Conservation (phyloP, 2,888 invertebrate genomes). For the Erannis defoliaria region DNA sequence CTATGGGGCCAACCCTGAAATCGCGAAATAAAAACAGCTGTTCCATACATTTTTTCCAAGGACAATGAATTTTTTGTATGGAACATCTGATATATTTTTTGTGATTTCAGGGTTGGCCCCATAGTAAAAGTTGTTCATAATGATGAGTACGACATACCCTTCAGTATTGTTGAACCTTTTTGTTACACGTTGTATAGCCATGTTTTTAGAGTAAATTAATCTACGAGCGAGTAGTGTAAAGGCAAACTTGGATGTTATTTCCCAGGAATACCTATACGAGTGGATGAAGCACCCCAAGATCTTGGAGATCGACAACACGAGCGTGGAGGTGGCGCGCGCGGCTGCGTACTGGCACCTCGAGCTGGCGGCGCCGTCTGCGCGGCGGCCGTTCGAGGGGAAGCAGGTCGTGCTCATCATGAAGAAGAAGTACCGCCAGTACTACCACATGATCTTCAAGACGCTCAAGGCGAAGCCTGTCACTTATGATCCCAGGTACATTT, state of each 20-base stretch:
- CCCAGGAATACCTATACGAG: conserved; percentile 78
- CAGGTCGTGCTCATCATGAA: conserved; percentile 82
- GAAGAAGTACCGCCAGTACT: conserved; percentile 81
- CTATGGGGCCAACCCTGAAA: too few species aligned
- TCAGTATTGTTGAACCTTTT: too few species aligned
- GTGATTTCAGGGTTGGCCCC: too few species aligned
- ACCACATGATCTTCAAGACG: conserved; percentile 81
- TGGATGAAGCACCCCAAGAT: conserved; percentile 82
- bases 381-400: conserved; percentile 79
- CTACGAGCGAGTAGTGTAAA: too few species aligned
- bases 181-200: too few species aligned
- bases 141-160: too few species aligned
- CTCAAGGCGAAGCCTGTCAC: conserved; percentile 79
- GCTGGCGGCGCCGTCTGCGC: conserved; percentile 64
- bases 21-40: too few species aligned
- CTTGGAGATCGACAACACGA: conserved; percentile 76
- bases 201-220: too few species aligned
- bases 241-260: neutral
- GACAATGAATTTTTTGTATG: too few species aligned
- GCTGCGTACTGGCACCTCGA: conserved; percentile 78
- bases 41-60: too few species aligned
- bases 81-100: too few species aligned
- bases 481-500: conserved; percentile 76
- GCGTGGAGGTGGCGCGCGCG: conserved; percentile 79
- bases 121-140: too few species aligned